Base-by-base conservation (phyloP, 2,113 vertebrate genomes). In the Meriones unguiculatus region DNA sequence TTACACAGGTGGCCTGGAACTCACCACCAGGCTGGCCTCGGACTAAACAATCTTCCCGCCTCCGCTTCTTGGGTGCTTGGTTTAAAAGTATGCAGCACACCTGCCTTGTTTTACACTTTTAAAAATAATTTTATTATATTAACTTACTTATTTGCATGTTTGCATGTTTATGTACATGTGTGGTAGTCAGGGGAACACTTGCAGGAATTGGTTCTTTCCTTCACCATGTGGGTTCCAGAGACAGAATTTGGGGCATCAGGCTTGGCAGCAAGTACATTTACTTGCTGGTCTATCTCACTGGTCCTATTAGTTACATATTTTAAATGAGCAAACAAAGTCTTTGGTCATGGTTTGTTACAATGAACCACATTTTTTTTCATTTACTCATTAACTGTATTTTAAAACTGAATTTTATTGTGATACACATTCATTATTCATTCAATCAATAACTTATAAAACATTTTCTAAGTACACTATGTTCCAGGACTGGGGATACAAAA, bases 351-450 rank as follows among this genome's bases (percentile, higher is more conserved):
- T 32, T 89, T 41, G 69, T 87, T 64, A 80, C 20, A 69, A 91
- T 57, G 10, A 94, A 92, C 28, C 78, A 80, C 38, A 92, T 67
- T 75, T n/a, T 22, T 93, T 93, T 87, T 90, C 22, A 95, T 54
- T 85, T 72, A 94, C 3, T 59, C 67, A 67, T 73, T 94, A 22
- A 91, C 32, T 75, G 76, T 95, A 62, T 54, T 76, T 54, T 46
- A 65, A 69, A 87, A 54, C 14, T 87, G 12, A 75, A 89, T 89
- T 94, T 82, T 64, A 94, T 86, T 86, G 41, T 86, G 41, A 64
- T 50, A 69, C 28, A 65, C 64, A 67, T 67, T 86, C 64, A 86
- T 50, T 64, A 86, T 86, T 64, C 62, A 86, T 86, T 67, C 64
- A 86, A 86, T 67, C 64, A 86, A 50, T 67, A 30, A 67, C 32